phyloP scores from a whole-genome alignment of 92 coral and sea anemone species.

The Epizoanthus scotinus region DNA sequence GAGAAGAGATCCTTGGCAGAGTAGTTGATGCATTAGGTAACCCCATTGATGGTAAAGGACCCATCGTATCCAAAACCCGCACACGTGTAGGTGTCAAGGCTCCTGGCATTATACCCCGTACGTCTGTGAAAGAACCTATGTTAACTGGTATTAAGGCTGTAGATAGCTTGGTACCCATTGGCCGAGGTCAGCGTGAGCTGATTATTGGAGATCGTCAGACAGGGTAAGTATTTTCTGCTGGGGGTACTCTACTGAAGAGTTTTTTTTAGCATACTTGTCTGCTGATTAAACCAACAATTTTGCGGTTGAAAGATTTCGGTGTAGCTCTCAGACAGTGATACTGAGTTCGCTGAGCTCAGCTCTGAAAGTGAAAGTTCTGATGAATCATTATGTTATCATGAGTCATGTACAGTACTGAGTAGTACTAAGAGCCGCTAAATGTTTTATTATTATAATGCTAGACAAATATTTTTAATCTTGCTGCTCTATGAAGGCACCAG shows the following conservation, averaged over 20 bases:
- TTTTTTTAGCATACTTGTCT: neutral
- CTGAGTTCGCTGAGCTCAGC: no score
- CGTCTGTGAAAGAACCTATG: slow-evolving; percentile 99
- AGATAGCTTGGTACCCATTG: slow-evolving; percentile 99
- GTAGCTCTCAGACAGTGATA: no score
- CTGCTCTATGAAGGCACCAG: no score
- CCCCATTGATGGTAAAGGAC: slow-evolving; percentile 95
- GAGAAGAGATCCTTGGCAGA: slow-evolving; percentile 93
- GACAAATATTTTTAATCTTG: no score
- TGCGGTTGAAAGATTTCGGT: neutral
- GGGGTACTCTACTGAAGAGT: no score
- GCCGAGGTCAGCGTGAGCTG: slow-evolving; percentile 99
- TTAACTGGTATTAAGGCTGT: slow-evolving; percentile 99
- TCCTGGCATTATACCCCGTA: slow-evolving; percentile 98
- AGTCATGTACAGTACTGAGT: no score
- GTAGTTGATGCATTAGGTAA: slow-evolving; percentile 99
- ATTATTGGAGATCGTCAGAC: slow-evolving; percentile 99
- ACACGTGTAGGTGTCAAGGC: slow-evolving; percentile 98
- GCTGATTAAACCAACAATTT: neutral
- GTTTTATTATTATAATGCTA: no score
- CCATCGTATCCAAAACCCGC: slow-evolving; percentile 58
- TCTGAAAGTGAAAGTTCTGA: no score
- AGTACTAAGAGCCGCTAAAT: no score
- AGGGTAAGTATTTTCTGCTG: slow-evolving; percentile 63
- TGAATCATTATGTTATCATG: no score